phyloP scores from a whole-genome alignment of 2,888 invertebrate genomes.

The Himalopsyche japonica region DNA sequence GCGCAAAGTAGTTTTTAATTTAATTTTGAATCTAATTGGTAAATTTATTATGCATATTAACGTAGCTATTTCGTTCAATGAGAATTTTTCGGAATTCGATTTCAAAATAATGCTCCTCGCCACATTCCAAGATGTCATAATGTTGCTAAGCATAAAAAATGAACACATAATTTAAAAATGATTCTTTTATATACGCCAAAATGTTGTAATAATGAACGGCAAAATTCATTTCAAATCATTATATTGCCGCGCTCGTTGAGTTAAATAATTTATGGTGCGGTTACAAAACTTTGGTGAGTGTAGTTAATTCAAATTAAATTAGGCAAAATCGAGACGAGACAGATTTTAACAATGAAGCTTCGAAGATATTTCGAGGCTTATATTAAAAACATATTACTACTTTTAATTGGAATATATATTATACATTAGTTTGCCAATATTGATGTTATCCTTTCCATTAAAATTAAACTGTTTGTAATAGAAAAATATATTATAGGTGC shows the following conservation, averaged over 20 bases:
- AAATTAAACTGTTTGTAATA: no score
- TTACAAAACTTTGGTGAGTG: neutral
- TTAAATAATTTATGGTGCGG: neutral
- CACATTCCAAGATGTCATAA: neutral
- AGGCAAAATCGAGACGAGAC: no score
- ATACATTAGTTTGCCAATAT: no score
- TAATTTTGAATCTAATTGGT: no score
- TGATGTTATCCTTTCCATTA: no score
- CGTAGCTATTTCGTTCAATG: neutral
- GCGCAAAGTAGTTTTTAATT: no score
- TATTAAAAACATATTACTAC: no score
- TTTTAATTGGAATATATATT: no score
- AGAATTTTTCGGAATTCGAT: neutral
- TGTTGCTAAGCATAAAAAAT: neutral
- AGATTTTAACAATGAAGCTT: no score
- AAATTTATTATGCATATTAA: neutral
- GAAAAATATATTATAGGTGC: no score
- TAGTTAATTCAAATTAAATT: neutral
- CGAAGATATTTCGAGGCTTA: no score
- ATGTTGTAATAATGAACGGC: neutral
- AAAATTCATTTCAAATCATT: neutral
- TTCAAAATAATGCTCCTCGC: neutral
- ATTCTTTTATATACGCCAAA: no score
- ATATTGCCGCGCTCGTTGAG: neutral
- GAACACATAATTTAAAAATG: neutral